phyloP scores from a whole-genome alignment of 1,140 invertebrate species.

The Zophobas morio region DNA sequence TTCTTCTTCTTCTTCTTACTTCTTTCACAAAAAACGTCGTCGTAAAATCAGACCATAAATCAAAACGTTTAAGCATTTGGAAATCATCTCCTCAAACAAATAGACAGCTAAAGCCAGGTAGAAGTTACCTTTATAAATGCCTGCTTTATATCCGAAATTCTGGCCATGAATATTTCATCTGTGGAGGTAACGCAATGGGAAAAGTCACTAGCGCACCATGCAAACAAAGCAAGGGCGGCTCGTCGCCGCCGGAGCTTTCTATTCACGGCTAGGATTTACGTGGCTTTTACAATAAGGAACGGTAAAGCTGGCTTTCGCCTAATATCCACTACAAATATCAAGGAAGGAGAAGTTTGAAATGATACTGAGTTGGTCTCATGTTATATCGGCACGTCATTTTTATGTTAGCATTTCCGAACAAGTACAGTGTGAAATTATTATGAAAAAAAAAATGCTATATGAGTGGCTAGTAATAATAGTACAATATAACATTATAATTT shows the following conservation, averaged over 20 bases:
- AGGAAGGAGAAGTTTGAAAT: no score
- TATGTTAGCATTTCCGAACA: no score
- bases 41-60: slow-evolving; percentile 30
- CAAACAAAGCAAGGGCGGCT: not conserved
- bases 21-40: not conserved
- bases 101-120: slow-evolving; percentile 35
- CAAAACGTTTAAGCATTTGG: slow-evolving; percentile 31
- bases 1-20: slow-evolving; percentile 3
- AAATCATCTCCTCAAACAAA: slow-evolving; percentile 39
- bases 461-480: no score
- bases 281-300: no score
- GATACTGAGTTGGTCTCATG: no score
- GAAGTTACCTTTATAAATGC: slow-evolving; percentile 32
- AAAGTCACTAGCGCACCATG: not conserved
- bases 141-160: slow-evolving; percentile 35
- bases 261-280: no score
- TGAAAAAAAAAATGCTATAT: no score
- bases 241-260: not conserved
- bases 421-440: no score
- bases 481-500: no score
- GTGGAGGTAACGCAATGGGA: not conserved
- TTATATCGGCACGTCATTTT: no score
- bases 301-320: no score
- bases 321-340: no score
- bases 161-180: slow-evolving; percentile 27